Evolutionary conservation across 2,113 vertebrate genomes (phyloP), one percentile per base, ranked within the genome.

Genomic region (Hymenochirus boettgeri): DNA sequence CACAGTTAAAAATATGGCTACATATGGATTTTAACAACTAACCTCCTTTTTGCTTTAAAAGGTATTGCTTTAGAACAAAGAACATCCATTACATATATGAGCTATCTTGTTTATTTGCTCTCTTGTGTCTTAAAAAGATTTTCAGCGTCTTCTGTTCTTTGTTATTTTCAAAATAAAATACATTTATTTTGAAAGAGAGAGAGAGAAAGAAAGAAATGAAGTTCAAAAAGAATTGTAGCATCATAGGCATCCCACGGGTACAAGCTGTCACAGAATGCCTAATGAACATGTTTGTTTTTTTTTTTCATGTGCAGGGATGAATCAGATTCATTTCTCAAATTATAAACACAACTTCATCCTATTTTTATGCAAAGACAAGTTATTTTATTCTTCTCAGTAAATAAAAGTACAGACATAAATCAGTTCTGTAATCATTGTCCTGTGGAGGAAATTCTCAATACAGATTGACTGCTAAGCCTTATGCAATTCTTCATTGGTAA

Each of bases 341-440:
- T 67, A 67, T 67, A 67, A 67, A 67, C 65, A 67, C 60, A 67
- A 52, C 56, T 52, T 67, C 65, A 56, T 67, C 52, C 65, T 67
- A 67, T 67, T 67, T 67, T 67, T 67, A 67, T 67, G 56, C 65
- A 67, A 67, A 67, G 56, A 59, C 57, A 59, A 67, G 47, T 45
- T 59, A 59, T 67, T 29, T 60, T 53, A 52, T 67, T 67, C 57
- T 67, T 57, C 29, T 21, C 57, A 60, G 65, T 60, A 66, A 52
- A 66, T 18, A 53, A 25, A 25, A 60, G 47, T 42, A 47, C 22
- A 60, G 57, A 57, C 56, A 67, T 60, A 67, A 67, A 67, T 67
- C 57, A 67, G 18, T 23, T 45, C 18, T 42, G 56, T 60, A 67
- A 53, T 67, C 65, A 67, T 67, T 29, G 33, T 60, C 56, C 65